These are phyloP conservation scores for Leptinotarsa texana DNA, from an alignment of 1,140 invertebrate genomes.

Conservation along the genomic window DNA sequence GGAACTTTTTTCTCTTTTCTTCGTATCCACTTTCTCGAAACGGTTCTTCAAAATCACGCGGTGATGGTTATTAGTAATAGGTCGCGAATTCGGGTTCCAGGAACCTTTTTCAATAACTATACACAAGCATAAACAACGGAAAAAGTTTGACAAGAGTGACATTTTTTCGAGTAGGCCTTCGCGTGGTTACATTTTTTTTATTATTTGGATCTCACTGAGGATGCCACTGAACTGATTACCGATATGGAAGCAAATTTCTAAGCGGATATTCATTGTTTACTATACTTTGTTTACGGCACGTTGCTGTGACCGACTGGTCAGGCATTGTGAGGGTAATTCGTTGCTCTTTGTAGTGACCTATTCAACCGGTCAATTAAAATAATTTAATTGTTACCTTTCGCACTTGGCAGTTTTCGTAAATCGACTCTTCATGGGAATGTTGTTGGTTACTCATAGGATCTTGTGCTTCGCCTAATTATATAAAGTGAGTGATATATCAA, in stretches of 20 bases:
- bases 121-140: conserved; percentile 47
- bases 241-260: conserved; percentile 20
- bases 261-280: conserved; percentile 40
- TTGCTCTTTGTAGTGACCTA: not conserved
- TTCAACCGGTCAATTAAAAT: too few species aligned
- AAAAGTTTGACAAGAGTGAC: conserved; percentile 36
- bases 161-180: conserved; percentile 27
- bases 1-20: conserved; percentile 8
- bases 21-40: conserved; percentile 27
- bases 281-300: conserved; percentile 23
- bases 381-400: too few species aligned
- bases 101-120: conserved; percentile 43
- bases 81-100: conserved; percentile 31
- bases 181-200: conserved; percentile 11
- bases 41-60: conserved; percentile 24
- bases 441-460: too few species aligned
- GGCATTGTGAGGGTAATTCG: not conserved
- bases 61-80: conserved; percentile 28
- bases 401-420: too few species aligned
- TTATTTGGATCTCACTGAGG: not conserved
- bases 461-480: too few species aligned
- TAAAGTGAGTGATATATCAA: too few species aligned
- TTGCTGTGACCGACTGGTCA: conserved; percentile 21
- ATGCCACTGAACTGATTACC: conserved; percentile 9
- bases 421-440: too few species aligned